Conservation (phyloP, 2,797 vertebrate genomes). For the Varecia variegata region DNA sequence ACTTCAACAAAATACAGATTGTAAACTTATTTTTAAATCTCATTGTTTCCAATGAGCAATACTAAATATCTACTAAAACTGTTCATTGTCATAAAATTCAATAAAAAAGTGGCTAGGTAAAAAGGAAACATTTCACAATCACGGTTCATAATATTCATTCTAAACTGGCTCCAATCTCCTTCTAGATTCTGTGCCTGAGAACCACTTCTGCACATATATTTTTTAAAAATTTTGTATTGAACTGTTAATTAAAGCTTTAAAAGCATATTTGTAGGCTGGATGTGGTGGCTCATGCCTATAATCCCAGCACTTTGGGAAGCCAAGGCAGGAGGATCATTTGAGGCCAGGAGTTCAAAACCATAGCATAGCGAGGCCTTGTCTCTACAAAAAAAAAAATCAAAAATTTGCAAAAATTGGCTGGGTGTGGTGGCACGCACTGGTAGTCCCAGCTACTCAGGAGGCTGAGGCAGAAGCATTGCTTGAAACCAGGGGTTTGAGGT, state of each 20-base stretch:
- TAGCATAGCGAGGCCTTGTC: background rate
- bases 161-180: background rate
- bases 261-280: background rate
- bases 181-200: constrained; percentile 46
- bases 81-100: background rate
- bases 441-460: background rate
- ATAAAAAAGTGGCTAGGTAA: background rate
- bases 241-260: constrained; percentile 59
- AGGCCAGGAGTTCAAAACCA: background rate
- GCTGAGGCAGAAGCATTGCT: background rate
- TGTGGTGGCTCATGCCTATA: background rate
- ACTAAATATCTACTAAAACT: background rate
- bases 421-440: background rate
- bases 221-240: background rate
- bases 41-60: background rate
- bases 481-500: background rate
- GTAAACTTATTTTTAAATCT: background rate
- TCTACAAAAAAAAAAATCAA: background rate
- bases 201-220: constrained; percentile 13
- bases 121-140: background rate
- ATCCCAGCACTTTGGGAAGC: background rate
- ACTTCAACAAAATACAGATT: background rate
- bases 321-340: background rate
- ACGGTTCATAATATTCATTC: background rate
- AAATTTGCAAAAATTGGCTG: background rate